A percentile compares a stretch with the other conserved stretches of the same genome.
Conservation (phyloP, 1,140 invertebrate genomes). For the Atta texana region DNA sequence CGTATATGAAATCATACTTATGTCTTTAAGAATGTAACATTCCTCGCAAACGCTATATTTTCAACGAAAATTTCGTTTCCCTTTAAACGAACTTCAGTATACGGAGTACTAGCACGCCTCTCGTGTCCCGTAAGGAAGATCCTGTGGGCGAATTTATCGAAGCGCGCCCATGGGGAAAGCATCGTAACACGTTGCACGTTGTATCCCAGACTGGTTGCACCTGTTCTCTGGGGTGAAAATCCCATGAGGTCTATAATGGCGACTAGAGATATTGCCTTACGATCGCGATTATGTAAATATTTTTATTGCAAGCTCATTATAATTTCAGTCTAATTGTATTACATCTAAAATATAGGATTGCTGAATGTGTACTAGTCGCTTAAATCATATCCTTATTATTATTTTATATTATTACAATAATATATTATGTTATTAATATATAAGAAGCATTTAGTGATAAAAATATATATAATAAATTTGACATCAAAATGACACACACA, state of each 20-base stretch:
- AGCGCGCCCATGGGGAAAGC: slow-evolving; percentile 59
- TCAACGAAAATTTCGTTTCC: slow-evolving; percentile 38
- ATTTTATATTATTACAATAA: too few relatives aligned
- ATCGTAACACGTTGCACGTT: slow-evolving; percentile 63
- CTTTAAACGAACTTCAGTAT: slow-evolving; percentile 40
- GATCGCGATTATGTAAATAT: slow-evolving; percentile 42
- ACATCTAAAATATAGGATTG: not conserved
- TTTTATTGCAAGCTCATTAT: not conserved
- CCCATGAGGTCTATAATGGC: slow-evolving; percentile 47
- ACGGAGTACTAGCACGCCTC: slow-evolving; percentile 39
- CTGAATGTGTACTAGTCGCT: too few relatives aligned
- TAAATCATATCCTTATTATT: too few relatives aligned
- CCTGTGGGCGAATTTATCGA: slow-evolving; percentile 66
- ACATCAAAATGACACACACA: too few relatives aligned
- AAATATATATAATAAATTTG: too few relatives aligned
- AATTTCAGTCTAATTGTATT: not conserved
- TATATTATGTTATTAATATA: too few relatives aligned
- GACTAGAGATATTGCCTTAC: slow-evolving; percentile 29
- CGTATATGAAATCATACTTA: not conserved
- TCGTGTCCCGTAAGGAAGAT: slow-evolving; percentile 59
- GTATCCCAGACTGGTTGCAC: slow-evolving; percentile 63
- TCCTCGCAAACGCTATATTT: not conserved
- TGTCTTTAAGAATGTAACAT: not conserved
- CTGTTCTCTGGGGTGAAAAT: slow-evolving; percentile 59
- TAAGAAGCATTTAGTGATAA: too few relatives aligned